Evolutionary conservation across 2,113 vertebrate genomes (phyloP).

Genomic region (Mystacornis crossleyi): DNA sequence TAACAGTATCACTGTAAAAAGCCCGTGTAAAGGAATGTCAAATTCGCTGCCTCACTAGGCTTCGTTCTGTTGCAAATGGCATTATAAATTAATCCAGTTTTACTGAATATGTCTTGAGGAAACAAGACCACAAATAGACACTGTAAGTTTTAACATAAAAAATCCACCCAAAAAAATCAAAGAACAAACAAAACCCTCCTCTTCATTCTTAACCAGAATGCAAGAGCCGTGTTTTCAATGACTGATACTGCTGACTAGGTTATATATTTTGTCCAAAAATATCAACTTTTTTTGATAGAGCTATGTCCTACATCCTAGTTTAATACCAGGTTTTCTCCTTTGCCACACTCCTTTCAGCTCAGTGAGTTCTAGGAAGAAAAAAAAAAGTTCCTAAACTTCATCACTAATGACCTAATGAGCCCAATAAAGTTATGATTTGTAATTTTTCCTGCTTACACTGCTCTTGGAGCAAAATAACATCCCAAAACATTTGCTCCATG

Average conservation of each 20-base stretch:
- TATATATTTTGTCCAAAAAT: neutral
- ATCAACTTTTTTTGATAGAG: neutral
- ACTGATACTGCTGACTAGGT: neutral
- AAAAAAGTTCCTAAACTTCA: neutral
- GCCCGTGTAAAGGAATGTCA: neutral
- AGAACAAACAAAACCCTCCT: neutral
- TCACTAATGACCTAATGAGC: constrained; percentile 20
- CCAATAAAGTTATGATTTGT: neutral
- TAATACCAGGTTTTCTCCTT: neutral
- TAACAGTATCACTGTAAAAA: neutral
- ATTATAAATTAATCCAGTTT: constrained; percentile 52
- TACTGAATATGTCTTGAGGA: constrained; percentile 26
- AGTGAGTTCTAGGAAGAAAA: neutral
- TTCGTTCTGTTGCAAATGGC: neutral
- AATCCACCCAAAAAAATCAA: neutral
- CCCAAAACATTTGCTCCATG: constrained; percentile 18
- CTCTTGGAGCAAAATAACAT: constrained; percentile 34
- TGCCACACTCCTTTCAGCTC: neutral
- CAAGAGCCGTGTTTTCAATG: neutral
- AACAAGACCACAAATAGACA: constrained; percentile 36
- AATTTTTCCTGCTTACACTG: neutral
- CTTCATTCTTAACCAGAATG: neutral
- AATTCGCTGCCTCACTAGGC: neutral
- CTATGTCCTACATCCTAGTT: neutral
- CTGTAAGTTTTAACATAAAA: constrained; percentile 27